Evolutionary conservation across 1,140 invertebrate genomes (phyloP).

Genomic region (Listronotus bonariensis): DNA sequence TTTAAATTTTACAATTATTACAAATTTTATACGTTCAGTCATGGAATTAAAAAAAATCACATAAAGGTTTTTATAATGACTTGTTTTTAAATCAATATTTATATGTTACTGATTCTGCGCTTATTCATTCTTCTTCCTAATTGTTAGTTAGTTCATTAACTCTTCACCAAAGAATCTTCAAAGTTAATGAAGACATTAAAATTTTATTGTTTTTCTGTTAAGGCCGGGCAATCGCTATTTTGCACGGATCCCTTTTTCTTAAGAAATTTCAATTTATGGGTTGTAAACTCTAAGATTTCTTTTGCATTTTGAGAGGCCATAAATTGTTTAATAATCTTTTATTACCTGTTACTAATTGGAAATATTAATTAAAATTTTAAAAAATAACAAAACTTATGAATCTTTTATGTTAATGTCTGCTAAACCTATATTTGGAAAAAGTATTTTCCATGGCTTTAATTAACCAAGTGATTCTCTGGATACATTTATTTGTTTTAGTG

Average conservation of each 20-base stretch:
- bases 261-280: conserved; percentile 28
- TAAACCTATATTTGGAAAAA: too few relatives aligned
- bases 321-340: conserved; percentile 33
- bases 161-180: conserved; percentile 19
- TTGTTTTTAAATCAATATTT: too few relatives aligned
- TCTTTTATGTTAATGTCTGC: background rate
- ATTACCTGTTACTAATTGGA: conserved; percentile 23
- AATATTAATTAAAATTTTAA: conserved; percentile 27
- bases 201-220: conserved; percentile 17
- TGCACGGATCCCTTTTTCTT: conserved; percentile 25
- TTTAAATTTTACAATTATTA: too few relatives aligned
- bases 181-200: conserved; percentile 32
- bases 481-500: too few relatives aligned
- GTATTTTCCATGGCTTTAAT: too few relatives aligned
- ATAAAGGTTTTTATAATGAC: too few relatives aligned
- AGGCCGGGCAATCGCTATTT: conserved; percentile 10
- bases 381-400: background rate
- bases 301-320: conserved; percentile 21
- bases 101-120: too few relatives aligned
- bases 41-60: too few relatives aligned
- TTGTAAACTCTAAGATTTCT: conserved; percentile 24
- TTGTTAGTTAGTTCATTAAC: conserved; percentile 13
- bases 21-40: too few relatives aligned
- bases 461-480: too few relatives aligned
- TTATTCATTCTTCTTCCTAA: background rate